A percentile compares a stretch with the other conserved stretches of the same genome.
Conservation (phyloP, 2,113 vertebrate species). For the Petaurus breviceps region DNA sequence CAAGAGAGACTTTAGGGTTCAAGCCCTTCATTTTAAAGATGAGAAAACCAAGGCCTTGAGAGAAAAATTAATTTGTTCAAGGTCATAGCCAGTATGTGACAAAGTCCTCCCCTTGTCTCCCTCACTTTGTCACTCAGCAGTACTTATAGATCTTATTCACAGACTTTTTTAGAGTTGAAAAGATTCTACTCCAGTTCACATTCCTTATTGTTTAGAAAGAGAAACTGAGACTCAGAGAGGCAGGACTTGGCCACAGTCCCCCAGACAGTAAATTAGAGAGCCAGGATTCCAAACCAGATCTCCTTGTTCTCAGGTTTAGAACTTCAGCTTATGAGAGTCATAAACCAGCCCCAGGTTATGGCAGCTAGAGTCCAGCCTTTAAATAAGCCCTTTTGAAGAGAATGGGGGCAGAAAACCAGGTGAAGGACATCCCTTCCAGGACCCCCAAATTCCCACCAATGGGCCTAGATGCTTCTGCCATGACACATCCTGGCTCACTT, state of each 20-base stretch:
- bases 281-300: neutral
- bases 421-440: neutral
- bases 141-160: neutral
- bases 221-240: neutral
- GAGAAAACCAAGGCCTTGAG: neutral
- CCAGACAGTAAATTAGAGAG: neutral
- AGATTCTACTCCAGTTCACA: neutral
- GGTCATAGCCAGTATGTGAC: neutral
- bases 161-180: neutral
- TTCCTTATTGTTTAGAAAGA: neutral
- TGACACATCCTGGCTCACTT: neutral
- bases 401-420: neutral
- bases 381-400: neutral
- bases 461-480: neutral
- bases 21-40: neutral
- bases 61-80: neutral
- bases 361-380: neutral
- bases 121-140: neutral
- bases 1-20: neutral
- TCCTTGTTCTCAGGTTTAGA: neutral
- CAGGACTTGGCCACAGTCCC: neutral
- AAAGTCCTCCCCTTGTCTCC: neutral
- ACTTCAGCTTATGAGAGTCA: neutral
- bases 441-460: neutral
- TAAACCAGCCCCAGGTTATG: neutral